These are phyloP conservation scores for Romanomermis culicivorax DNA, from an alignment of 2,888 invertebrate species.

Conservation along the genomic window DNA sequence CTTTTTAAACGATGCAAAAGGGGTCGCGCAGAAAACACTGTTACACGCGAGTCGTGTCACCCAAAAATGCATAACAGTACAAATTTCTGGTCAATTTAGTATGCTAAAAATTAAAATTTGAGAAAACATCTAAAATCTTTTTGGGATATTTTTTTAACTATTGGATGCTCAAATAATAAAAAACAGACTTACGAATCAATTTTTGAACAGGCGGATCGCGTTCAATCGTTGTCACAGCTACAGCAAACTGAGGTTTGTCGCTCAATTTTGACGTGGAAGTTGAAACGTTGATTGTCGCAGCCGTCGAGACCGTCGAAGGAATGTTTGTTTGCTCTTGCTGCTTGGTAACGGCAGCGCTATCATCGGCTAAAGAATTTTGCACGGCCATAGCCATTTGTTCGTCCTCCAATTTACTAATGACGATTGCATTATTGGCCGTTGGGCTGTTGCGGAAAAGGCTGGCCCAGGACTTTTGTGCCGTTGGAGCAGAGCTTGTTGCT, in stretches of 20 bases:
- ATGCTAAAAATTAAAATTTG: too few relatives aligned
- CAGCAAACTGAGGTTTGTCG: not conserved
- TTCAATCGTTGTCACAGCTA: not conserved
- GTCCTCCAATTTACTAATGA: not conserved
- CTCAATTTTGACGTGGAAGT: not conserved
- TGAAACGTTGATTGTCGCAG: not conserved
- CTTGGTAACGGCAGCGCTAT: too few relatives aligned
- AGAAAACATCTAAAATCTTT: too few relatives aligned
- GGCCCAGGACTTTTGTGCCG: constrained; percentile 7
- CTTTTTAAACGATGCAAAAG: too few relatives aligned
- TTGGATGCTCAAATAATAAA: too few relatives aligned
- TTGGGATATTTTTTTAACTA: too few relatives aligned
- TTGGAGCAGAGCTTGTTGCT: not conserved
- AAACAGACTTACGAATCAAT: not conserved
- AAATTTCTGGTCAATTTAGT: too few relatives aligned
- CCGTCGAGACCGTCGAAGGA: not conserved
- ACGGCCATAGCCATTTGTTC: not conserved
- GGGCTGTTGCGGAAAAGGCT: constrained; percentile 6
- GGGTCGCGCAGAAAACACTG: too few relatives aligned
- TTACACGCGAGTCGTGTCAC: too few relatives aligned
- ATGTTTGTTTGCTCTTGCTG: too few relatives aligned
- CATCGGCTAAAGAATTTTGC: not conserved
- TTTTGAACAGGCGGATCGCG: not conserved
- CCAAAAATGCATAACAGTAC: too few relatives aligned
- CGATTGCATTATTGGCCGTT: constrained; percentile 5